Evolutionary conservation across 2,797 vertebrate species (phyloP).

Genomic region (Semotilus atromaculatus): DNA sequence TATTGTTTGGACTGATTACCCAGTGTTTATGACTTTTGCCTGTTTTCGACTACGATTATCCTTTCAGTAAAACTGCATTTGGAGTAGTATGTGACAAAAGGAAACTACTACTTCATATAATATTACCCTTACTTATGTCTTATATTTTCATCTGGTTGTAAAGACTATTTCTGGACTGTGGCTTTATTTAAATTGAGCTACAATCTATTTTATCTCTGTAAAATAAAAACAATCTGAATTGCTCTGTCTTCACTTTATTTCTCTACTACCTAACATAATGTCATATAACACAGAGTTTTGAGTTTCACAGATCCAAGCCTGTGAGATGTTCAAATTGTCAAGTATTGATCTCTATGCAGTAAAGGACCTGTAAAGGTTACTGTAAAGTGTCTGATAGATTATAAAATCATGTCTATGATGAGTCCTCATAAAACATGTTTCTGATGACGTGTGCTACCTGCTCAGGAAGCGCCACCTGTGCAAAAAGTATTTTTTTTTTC

Average conservation of each 20-base stretch:
- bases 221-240: neutral
- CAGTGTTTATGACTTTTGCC: too few species aligned
- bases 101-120: neutral
- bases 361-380: conserved; percentile 7
- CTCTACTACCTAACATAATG: neutral
- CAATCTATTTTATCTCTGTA: neutral
- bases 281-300: conserved; percentile 2
- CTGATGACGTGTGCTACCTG: neutral
- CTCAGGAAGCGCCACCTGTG: neutral
- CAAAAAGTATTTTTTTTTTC: neutral
- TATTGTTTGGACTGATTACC: too few species aligned
- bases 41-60: too few species aligned
- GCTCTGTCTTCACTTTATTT: neutral
- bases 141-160: conserved; percentile 7
- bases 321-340: conserved; percentile 20
- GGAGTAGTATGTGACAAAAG: neutral
- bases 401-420: neutral
- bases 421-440: neutral
- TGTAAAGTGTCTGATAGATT: neutral
- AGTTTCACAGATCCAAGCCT: neutral
- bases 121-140: neutral
- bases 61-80: too few species aligned
- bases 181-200: neutral
- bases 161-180: neutral
- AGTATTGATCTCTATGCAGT: conserved; percentile 37